These are phyloP conservation scores for Coelopa pilipes DNA, from an alignment of 2,888 invertebrate species.

Conservation along the genomic window DNA sequence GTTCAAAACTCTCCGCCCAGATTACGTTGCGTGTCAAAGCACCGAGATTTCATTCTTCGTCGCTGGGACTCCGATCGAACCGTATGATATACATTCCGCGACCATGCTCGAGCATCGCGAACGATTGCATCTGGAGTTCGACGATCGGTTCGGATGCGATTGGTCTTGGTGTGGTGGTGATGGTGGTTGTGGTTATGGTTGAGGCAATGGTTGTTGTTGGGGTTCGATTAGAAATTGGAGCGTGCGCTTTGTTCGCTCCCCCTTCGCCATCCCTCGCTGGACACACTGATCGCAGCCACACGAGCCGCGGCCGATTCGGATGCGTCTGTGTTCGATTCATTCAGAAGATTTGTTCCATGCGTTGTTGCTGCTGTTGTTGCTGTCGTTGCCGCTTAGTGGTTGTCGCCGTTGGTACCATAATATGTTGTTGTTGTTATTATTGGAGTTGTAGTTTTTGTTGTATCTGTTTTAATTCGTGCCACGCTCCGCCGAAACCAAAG, in stretches of 20 bases:
- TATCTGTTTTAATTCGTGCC: constrained; percentile 4
- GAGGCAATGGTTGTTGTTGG: constrained; percentile 19
- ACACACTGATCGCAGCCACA: constrained; percentile 23
- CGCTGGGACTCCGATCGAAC: too few species aligned
- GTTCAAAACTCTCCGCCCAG: too few species aligned
- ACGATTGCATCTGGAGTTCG: constrained; percentile 1
- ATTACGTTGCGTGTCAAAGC: too few species aligned
- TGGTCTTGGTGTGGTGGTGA: constrained; percentile 25
- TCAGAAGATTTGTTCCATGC: constrained; percentile 30
- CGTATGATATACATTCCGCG: constrained; percentile 14
- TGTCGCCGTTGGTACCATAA: background rate
- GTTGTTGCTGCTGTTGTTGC: constrained; percentile 9
- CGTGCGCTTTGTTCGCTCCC: constrained; percentile 1
- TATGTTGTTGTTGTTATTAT: constrained; percentile 14
- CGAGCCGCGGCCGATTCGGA: constrained; percentile 27
- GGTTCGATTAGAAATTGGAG: constrained; percentile 24
- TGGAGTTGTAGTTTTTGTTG: constrained; percentile 7
- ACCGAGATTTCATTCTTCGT: too few species aligned
- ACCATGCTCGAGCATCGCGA: constrained; percentile 21
- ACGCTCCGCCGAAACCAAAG: constrained; percentile 28
- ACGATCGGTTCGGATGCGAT: constrained; percentile 10
- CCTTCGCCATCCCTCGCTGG: background rate
- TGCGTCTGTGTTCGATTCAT: constrained; percentile 31
- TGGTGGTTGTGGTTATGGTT: constrained; percentile 36
- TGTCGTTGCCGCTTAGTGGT: background rate